Base-by-base conservation (phyloP, 2,797 vertebrate genomes). In the Bradypus variegatus region DNA sequence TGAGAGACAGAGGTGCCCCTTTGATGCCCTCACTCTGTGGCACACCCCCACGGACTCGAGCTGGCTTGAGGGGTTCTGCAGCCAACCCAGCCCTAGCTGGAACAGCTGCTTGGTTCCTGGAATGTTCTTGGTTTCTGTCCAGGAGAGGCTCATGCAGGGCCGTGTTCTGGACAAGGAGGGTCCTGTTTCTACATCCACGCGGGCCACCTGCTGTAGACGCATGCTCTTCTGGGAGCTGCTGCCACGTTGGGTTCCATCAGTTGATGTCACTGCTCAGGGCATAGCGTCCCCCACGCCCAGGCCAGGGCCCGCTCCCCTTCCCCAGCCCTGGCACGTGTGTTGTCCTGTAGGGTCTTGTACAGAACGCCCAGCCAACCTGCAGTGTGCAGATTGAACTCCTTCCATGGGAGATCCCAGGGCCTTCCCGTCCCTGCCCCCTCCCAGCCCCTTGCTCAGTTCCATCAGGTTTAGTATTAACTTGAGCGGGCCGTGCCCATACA, bases 401-500 rank as follows among this genome's bases (percentile, higher is more conserved):
- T 45, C 41, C 41, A 45, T 45, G 50, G 15, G 15, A 15, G 50
- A 12, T 53, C 50, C 50, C 50, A 8, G 41, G 11, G 50, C 50
- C 50, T 41, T 23, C 65, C 53, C 12, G 14, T 81, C 77, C 11
- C 45, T 1, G 2, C 14, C 48, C 45, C 5, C 14, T 15, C 12
- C 5, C 36, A 4, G 3, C 12, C 27, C 21, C 75, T 67, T 33
- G 58, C 31, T 21, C 2, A 14, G 81, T 29, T 8, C 58, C 21
- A 3, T 7, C 6, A 2, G 60, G 19, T 60, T 6, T 27, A 3
- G 21, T 5, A 3, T 3, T 60, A 13, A 9, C 53, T 1, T 8
- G 29, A 69, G 53, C n/a, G 6, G 4, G 25, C 53, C 38, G 10
- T 13, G 53, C 53, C 53, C 53, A 19, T 2, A 2, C 21, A 5